phyloP scores from a whole-genome alignment of 1,140 invertebrate species.

The Phymorhynchus buccinoides region DNA sequence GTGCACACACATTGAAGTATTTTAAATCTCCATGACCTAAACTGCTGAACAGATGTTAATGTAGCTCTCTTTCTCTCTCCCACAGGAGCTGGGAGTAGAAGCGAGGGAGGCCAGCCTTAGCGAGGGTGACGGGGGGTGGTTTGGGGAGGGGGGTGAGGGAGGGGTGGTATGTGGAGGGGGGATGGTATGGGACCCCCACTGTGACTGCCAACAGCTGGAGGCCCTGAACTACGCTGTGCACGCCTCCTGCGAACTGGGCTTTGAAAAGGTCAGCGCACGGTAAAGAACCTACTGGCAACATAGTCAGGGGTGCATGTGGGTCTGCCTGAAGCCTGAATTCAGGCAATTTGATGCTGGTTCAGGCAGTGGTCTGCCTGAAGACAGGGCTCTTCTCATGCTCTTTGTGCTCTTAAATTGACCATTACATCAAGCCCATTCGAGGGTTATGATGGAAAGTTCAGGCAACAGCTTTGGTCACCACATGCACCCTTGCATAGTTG shows the following conservation, averaged over 20 bases:
- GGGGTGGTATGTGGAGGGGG: slow-evolving; percentile 58
- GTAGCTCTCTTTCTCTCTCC: slow-evolving; percentile 27
- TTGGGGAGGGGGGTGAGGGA: slow-evolving; percentile 54
- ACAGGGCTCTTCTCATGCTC: no score
- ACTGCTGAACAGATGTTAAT: not conserved
- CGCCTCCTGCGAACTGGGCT: slow-evolving; percentile 69
- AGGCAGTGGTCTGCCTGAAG: no score
- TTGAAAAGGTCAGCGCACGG: slow-evolving; percentile 66
- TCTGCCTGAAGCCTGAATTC: not conserved
- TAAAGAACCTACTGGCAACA: not conserved
- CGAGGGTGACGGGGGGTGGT: slow-evolving; percentile 51
- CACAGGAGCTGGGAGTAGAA: slow-evolving; percentile 67
- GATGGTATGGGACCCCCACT: slow-evolving; percentile 61
- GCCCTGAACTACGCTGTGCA: slow-evolving; percentile 63
- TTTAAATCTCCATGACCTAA: no score
- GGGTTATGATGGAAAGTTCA: no score
- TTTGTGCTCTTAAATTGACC: no score
- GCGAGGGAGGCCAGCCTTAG: slow-evolving; percentile 47
- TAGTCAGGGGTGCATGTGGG: not conserved
- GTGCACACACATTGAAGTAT: no score
- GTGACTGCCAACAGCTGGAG: slow-evolving; percentile 70
- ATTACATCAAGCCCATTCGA: no score
- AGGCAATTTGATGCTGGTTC: no score
- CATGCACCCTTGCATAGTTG: no score
- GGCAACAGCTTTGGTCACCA: no score